Base-by-base conservation (phyloP, 1,140 invertebrate genomes). In the Hycleus phaleratus region DNA sequence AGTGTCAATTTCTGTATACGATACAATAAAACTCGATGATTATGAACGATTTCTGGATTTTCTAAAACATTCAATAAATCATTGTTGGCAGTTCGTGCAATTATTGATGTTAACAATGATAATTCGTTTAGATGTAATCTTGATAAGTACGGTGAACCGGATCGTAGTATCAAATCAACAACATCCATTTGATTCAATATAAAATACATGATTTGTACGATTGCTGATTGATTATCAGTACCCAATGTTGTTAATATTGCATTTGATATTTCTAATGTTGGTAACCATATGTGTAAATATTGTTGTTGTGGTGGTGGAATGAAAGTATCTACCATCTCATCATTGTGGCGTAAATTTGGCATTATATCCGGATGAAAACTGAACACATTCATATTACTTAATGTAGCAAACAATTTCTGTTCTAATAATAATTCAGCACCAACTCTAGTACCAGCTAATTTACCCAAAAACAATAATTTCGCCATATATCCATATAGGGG, bases 401-500 rank as follows among this genome's bases (percentile, higher is more conserved):
- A 75, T 55, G 85, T 82, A 0, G 82, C 78, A 46, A 94, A 76
- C 2, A 87, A 76, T 39, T 88, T 88, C 67, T 87, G 85, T 60
- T 86, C 81, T 7, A 95, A 67, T 5, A 95, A 68, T 11, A 85
- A 79, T 64, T 88, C 84, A 0, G 92, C 90, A 6, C 92, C 92
- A 25, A 80, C 68, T 56, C 81, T 77, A 0, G 82, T 84, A 11
- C 83, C 82, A 0, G 89, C 85, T 59, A 94, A 78, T 65, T 88
- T 79, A 6, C 83, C 82, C 10, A 95, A 78, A 52, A 93, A 78
- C 48, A 90, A 82, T 84, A 95, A 87, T 74, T 91, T 91, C 0
- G 90, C 88, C 71, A 93, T 88, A 74, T 91, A 95, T 1, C 95
- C 81, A 76, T 92, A 95, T 0, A 95, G 74, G 1, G 85, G 82